Evolutionary conservation across 2,888 invertebrate genomes (phyloP).

Genomic region (Tricholauxania praeusta): DNA sequence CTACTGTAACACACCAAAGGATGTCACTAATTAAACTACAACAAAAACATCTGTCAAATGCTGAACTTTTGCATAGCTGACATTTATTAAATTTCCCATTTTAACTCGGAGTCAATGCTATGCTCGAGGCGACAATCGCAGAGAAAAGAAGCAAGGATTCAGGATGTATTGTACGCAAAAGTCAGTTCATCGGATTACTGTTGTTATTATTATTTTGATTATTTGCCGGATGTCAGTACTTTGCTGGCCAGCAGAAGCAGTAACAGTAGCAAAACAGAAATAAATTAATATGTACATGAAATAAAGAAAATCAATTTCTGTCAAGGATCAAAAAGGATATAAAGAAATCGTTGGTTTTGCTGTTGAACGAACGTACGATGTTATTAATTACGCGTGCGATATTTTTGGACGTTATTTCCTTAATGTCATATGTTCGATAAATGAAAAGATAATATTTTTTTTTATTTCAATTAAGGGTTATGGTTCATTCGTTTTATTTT

Average conservation of each 20-base stretch:
- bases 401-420: too few species aligned
- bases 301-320: not conserved
- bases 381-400: constrained; percentile 5
- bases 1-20: constrained; percentile 2
- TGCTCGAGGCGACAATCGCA: not conserved
- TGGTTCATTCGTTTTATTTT: too few species aligned
- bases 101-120: not conserved
- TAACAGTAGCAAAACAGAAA: not conserved
- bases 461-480: too few species aligned
- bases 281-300: constrained; percentile 8
- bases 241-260: not conserved
- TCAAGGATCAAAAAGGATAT: constrained; percentile 2
- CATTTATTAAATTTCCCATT: constrained; percentile 38
- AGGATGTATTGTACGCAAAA: not conserved
- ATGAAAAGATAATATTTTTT: too few species aligned
- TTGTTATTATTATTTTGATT: constrained; percentile 1
- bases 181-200: constrained; percentile 8
- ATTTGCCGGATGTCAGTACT: not conserved
- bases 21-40: constrained; percentile 40
- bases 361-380: not conserved
- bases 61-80: constrained; percentile 26
- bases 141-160: too few species aligned
- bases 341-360: not conserved
- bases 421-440: too few species aligned
- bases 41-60: constrained; percentile 36